Evolutionary conservation across 2,113 vertebrate species (phyloP).

Genomic region (Cynocephalus volans): DNA sequence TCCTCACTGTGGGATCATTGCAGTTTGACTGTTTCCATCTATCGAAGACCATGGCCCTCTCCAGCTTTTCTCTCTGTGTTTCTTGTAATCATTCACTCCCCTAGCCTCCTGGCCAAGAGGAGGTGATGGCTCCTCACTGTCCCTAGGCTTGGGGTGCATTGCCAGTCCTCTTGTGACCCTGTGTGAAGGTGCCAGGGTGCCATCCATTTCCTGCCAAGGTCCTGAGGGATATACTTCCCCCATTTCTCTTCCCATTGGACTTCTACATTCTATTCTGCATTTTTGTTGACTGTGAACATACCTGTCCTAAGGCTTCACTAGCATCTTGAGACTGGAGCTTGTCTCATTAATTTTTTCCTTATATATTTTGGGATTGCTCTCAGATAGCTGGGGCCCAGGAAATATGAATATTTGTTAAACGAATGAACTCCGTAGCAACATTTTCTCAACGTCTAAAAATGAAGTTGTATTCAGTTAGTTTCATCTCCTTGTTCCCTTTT

Average conservation of each 20-base stretch:
- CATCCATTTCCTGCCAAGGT: not conserved
- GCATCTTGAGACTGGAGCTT: not conserved
- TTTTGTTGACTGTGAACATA: not conserved
- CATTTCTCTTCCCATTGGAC: not conserved
- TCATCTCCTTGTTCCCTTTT: not conserved
- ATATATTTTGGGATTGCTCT: not conserved
- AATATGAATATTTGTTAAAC: not conserved
- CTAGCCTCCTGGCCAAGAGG: not conserved
- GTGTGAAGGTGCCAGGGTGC: not conserved
- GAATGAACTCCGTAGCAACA: not conserved
- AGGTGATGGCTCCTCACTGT: not conserved
- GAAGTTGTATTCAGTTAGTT: not conserved
- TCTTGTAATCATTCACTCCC: not conserved
- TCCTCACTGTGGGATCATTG: not conserved
- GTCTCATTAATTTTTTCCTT: not conserved
- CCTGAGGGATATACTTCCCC: not conserved
- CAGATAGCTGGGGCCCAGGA: not conserved
- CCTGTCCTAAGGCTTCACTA: not conserved
- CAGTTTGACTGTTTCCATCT: not conserved
- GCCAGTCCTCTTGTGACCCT: fast-evolving
- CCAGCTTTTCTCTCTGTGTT: not conserved
- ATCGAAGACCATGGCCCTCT: not conserved
- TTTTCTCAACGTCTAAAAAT: not conserved
- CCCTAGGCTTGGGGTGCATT: not conserved
- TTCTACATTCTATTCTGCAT: not conserved